These are phyloP conservation scores for Argentina silus DNA, from an alignment of 2,797 vertebrate species.

Conservation along the genomic window DNA sequence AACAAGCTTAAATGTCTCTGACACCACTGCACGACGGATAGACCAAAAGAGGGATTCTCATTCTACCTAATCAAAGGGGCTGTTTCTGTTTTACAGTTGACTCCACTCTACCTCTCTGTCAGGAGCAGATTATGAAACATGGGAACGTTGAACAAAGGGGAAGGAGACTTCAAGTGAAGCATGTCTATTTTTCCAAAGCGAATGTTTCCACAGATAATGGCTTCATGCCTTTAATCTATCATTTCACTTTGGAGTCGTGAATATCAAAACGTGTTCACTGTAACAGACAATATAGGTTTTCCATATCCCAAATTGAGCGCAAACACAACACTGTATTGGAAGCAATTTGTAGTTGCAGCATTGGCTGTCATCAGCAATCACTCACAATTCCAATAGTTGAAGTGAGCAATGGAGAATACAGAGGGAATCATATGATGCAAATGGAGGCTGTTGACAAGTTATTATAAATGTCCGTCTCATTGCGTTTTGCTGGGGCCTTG, in stretches of 20 bases:
- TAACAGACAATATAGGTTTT: slow-evolving; percentile 1
- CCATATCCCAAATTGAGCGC: slow-evolving; percentile 20
- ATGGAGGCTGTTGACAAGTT: slow-evolving; percentile 66
- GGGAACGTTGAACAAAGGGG: not conserved
- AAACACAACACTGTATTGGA: slow-evolving; percentile 22
- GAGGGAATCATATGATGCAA: slow-evolving; percentile 52
- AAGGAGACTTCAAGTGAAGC: not conserved
- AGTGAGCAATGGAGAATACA: slow-evolving; percentile 40
- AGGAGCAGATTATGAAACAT: not conserved
- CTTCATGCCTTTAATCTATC: not conserved
- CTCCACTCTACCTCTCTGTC: not conserved
- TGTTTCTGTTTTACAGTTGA: slow-evolving; percentile 15
- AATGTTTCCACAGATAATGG: slow-evolving; percentile 23
- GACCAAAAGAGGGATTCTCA: slow-evolving; percentile 33
- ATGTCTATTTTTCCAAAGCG: too few species aligned
- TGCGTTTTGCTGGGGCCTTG: slow-evolving; percentile 64
- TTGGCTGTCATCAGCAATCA: slow-evolving; percentile 39
- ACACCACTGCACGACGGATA: slow-evolving; percentile 27
- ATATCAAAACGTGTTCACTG: not conserved
- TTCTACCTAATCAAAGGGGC: slow-evolving; percentile 37
- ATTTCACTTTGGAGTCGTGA: not conserved
- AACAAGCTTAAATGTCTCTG: slow-evolving; percentile 34
- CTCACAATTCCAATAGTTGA: slow-evolving; percentile 29
- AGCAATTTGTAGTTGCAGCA: slow-evolving; percentile 1
- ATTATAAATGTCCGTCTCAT: slow-evolving; percentile 65